A percentile compares a stretch with the other conserved stretches of the same genome.
These are phyloP conservation scores for Gymnocheta viridis DNA, from an alignment of 2,888 invertebrate genomes.

Conservation along the genomic window DNA sequence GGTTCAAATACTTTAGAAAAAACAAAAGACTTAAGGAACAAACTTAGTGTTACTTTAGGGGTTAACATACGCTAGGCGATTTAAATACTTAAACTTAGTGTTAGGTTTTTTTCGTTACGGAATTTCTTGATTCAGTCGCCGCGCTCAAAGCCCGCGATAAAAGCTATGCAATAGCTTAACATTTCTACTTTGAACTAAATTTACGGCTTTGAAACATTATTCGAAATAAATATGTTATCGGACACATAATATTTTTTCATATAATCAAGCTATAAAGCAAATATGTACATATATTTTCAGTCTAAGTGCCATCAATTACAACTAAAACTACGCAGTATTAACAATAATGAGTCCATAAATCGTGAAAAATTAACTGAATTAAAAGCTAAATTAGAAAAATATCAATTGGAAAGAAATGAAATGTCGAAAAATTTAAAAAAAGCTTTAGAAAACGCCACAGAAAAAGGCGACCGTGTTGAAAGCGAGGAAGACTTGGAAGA, in stretches of 20 bases:
- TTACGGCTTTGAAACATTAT: too few relatives aligned
- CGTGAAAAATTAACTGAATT: constrained; percentile 67
- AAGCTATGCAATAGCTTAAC: too few relatives aligned
- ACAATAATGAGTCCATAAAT: constrained; percentile 62
- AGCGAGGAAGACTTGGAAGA: constrained; percentile 80
- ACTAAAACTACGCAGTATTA: constrained; percentile 71
- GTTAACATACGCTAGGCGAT: too few relatives aligned
- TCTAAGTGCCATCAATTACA: constrained; percentile 70
- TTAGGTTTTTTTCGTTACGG: too few relatives aligned
- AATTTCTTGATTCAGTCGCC: too few relatives aligned
- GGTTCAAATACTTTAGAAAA: too few relatives aligned
- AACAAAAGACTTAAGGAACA: too few relatives aligned
- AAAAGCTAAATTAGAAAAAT: constrained; percentile 48
- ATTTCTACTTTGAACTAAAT: too few relatives aligned
- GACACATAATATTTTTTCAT: background rate
- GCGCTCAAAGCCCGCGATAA: too few relatives aligned
- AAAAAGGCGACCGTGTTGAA: constrained; percentile 77
- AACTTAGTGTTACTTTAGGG: too few relatives aligned
- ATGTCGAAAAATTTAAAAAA: constrained; percentile 67
- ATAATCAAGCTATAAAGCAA: background rate
- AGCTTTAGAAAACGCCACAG: constrained; percentile 71
- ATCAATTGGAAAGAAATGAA: constrained; percentile 64
- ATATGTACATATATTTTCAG: constrained; percentile 61
- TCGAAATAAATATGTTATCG: too few relatives aligned
- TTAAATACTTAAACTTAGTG: too few relatives aligned